phyloP scores from a whole-genome alignment of 2,113 vertebrate species.

The Lathamus discolor region DNA sequence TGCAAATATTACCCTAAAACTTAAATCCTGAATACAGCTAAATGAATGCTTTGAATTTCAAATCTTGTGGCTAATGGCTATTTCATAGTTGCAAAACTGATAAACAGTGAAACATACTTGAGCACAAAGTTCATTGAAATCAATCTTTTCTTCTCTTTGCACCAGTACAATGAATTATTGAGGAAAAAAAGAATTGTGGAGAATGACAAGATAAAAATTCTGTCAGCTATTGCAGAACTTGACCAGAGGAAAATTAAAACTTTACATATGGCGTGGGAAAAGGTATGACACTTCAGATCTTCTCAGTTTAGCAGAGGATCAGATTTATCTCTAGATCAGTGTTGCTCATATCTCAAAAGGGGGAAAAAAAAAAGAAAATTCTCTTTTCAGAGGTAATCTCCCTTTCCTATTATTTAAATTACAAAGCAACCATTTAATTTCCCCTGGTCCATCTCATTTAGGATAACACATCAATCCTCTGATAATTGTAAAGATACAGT shows the following conservation, averaged over 20 bases:
- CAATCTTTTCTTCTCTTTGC: neutral
- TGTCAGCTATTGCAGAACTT: conserved; percentile 88
- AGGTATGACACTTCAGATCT: conserved; percentile 75
- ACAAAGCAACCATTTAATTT: neutral
- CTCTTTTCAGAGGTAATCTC: neutral
- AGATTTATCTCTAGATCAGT: neutral
- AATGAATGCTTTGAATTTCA: neutral
- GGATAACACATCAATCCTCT: neutral
- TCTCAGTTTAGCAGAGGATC: neutral
- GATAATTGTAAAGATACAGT: neutral
- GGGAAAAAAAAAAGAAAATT: neutral
- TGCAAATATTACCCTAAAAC: neutral
- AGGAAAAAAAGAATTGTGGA: conserved; percentile 94
- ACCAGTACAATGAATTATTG: conserved; percentile 92
- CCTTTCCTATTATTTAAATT: neutral
- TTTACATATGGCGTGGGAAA: conserved; percentile 91
- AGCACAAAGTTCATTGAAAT: neutral
- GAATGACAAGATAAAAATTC: conserved; percentile 92
- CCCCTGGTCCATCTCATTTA: neutral
- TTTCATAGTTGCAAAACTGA: neutral
- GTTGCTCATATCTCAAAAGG: neutral
- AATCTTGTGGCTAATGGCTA: neutral
- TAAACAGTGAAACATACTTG: neutral
- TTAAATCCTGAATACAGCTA: neutral
- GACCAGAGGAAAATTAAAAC: conserved; percentile 92